Percentiles rank a stretch among this genome's conserved stretches.
phyloP scores from a whole-genome alignment of 1,140 invertebrate genomes.

The Mactra quadrangularis region DNA sequence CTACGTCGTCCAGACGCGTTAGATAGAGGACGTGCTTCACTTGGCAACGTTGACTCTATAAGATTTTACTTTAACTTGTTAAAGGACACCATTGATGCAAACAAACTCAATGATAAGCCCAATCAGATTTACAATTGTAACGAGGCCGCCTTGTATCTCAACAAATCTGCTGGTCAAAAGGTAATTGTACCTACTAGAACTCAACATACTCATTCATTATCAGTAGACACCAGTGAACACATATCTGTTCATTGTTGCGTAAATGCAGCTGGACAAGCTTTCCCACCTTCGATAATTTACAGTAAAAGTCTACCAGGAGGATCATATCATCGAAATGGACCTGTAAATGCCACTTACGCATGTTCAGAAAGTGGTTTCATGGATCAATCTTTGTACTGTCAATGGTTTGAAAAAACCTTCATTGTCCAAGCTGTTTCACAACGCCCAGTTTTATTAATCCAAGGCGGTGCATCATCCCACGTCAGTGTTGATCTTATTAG shows the following conservation, averaged over 20 bases:
- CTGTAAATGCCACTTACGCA: constrained; percentile 42
- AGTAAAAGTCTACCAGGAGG: not conserved
- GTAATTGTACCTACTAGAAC: not conserved
- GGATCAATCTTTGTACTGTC: constrained; percentile 29
- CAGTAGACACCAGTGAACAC: not conserved
- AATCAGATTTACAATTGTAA: constrained; percentile 20
- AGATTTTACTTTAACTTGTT: not conserved
- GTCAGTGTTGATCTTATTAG: constrained; percentile 19
- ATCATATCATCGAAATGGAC: not conserved
- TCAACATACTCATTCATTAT: constrained; percentile 12
- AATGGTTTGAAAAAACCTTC: constrained; percentile 55
- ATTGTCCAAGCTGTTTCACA: constrained; percentile 1
- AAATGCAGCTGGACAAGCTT: not conserved
- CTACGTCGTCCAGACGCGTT: not conserved
- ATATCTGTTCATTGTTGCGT: not conserved
- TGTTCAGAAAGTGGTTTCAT: constrained; percentile 58
- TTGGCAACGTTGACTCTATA: constrained; percentile 2
- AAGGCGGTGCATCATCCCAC: constrained; percentile 53
- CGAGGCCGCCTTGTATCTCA: constrained; percentile 8
- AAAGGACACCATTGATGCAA: constrained; percentile 11
- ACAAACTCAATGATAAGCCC: constrained; percentile 3
- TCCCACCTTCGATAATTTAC: constrained; percentile 9
- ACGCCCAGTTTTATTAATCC: constrained; percentile 39
- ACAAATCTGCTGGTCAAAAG: constrained; percentile 11
- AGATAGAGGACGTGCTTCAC: not conserved